Evolutionary conservation across 2,113 vertebrate species (phyloP).

Genomic region (Engraulis encrasicolus): DNA sequence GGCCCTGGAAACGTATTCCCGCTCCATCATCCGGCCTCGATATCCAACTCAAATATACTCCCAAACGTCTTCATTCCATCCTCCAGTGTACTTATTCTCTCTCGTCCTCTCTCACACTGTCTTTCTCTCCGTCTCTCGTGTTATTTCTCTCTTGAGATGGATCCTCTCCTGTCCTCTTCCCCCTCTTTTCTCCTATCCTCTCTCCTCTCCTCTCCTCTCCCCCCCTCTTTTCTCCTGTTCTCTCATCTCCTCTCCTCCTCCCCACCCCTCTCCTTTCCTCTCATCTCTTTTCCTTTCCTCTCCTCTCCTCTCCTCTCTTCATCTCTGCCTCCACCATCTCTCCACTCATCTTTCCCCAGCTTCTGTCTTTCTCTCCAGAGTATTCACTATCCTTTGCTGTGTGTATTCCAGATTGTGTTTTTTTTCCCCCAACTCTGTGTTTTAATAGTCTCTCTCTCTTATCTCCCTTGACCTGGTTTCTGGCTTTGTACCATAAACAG

Average conservation of each 20-base stretch:
- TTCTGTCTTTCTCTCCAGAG: background rate
- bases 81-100: background rate
- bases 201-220: background rate
- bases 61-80: background rate
- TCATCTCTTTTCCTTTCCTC: background rate
- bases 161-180: background rate
- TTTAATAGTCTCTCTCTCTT: too few relatives aligned
- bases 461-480: slow-evolving; percentile 35
- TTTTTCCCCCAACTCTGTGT: too few relatives aligned
- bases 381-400: background rate
- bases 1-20: background rate
- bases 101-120: background rate
- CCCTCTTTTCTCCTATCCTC: background rate
- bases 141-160: background rate
- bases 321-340: background rate
- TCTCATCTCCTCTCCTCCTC: slow-evolving; percentile 17
- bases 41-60: slow-evolving; percentile 16
- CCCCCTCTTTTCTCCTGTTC: too few relatives aligned
- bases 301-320: background rate
- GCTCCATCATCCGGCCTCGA: background rate
- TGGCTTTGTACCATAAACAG: background rate
- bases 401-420: background rate
- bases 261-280: background rate
- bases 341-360: slow-evolving; percentile 16
- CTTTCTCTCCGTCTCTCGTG: slow-evolving; percentile 1